Conservation (phyloP, 2,888 invertebrate species). For the Lasioglossum oenotherae region DNA sequence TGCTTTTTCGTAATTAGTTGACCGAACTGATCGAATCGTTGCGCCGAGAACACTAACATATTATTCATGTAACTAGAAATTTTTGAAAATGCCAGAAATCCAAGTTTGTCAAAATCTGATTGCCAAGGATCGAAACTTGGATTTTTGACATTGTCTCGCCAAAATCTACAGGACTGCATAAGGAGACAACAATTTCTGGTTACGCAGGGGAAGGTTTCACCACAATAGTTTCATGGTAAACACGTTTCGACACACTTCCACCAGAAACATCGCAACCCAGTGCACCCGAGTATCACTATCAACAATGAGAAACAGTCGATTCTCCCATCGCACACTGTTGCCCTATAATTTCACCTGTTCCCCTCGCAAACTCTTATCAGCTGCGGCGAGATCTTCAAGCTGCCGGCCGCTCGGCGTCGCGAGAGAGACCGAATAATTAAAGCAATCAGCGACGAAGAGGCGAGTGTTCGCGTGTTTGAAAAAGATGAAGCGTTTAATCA, state of each 20-base stretch:
- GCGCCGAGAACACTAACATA: too few relatives aligned
- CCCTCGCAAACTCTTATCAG: not conserved
- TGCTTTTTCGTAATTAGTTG: too few relatives aligned
- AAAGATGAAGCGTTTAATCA: not conserved
- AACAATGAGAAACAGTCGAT: not conserved
- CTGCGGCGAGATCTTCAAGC: not conserved
- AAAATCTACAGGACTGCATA: too few relatives aligned
- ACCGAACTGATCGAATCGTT: too few relatives aligned
- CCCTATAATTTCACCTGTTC: not conserved
- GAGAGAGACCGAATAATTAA: not conserved
- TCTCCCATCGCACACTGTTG: not conserved
- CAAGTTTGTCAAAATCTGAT: too few relatives aligned
- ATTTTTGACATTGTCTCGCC: too few relatives aligned
- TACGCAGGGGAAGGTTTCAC: too few relatives aligned
- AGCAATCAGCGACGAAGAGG: not conserved
- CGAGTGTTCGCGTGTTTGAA: slow-evolving; percentile 12
- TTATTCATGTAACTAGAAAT: too few relatives aligned
- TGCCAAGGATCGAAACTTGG: too few relatives aligned
- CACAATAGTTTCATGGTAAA: not conserved
- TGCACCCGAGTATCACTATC: not conserved
- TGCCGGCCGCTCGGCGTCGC: not conserved
- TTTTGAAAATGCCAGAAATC: too few relatives aligned
- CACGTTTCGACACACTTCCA: not conserved
- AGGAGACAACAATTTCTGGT: too few relatives aligned
- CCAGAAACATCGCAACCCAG: not conserved